phyloP scores from a whole-genome alignment of 2,888 invertebrate species.

The Galerucella pusilla region DNA sequence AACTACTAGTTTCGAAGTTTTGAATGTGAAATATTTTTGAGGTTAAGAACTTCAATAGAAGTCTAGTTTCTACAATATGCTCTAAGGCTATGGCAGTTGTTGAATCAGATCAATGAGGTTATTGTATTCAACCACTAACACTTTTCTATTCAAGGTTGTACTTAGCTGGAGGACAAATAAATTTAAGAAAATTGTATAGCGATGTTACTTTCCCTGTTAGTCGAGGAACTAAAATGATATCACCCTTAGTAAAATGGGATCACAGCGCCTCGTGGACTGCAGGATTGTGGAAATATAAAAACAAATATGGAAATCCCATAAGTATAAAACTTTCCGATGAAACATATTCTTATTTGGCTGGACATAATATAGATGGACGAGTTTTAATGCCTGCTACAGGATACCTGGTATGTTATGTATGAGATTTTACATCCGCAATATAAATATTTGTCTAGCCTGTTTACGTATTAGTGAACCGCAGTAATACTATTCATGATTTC shows the following conservation, averaged over 20 bases:
- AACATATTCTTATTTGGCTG: constrained; percentile 72
- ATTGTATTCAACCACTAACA: too few relatives aligned
- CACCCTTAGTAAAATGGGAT: constrained; percentile 89
- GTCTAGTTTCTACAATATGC: too few relatives aligned
- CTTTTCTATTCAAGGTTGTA: constrained; percentile 70
- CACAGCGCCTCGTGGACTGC: constrained; percentile 64
- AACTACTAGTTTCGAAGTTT: too few relatives aligned
- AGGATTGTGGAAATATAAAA: not conserved
- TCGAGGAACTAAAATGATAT: constrained; percentile 83
- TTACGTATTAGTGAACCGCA: too few relatives aligned
- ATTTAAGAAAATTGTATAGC: constrained; percentile 79
- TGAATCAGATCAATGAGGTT: too few relatives aligned
- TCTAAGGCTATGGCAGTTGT: too few relatives aligned
- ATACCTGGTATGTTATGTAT: constrained; percentile 53
- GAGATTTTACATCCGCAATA: too few relatives aligned
- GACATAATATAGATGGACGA: constrained; percentile 80
- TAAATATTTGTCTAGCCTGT: too few relatives aligned
- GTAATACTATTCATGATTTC: not conserved
- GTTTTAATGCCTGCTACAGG: constrained; percentile 71
- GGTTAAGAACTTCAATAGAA: too few relatives aligned
- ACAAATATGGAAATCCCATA: not conserved
- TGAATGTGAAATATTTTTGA: too few relatives aligned
- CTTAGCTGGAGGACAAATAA: constrained; percentile 78
- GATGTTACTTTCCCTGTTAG: constrained; percentile 80
- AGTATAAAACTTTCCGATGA: not conserved